Evolutionary conservation across 2,113 vertebrate species (phyloP).

Genomic region (Sclerurus mexicanus): DNA sequence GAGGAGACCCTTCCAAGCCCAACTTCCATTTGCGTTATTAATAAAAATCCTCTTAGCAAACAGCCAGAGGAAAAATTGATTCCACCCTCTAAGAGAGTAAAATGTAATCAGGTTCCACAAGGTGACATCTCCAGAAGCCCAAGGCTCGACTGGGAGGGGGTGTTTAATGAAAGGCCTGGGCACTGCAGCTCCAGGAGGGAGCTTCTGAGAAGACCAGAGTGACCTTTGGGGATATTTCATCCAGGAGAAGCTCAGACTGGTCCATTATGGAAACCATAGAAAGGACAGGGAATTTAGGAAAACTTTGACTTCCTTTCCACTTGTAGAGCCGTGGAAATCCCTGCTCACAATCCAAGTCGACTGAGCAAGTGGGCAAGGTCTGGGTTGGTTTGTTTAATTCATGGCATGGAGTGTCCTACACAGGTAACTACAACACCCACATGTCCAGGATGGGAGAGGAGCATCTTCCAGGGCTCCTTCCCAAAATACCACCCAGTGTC

Average conservation of each 20-base stretch:
- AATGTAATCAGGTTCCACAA: slow-evolving; percentile 47
- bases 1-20: slow-evolving; percentile 8
- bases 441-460: background rate
- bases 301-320: background rate
- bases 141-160: background rate
- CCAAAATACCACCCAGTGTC: no score
- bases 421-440: background rate
- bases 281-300: background rate
- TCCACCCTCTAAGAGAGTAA: background rate
- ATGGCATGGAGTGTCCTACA: rapidly evolving
- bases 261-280: background rate
- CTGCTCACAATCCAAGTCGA: background rate
- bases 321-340: no score
- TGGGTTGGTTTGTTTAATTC: background rate
- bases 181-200: background rate
- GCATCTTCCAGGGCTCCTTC: background rate
- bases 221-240: background rate
- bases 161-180: slow-evolving; percentile 3
- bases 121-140: slow-evolving; percentile 46
- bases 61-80: slow-evolving; percentile 37
- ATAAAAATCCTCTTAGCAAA: slow-evolving; percentile 56
- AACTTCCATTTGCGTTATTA: slow-evolving; percentile 60
- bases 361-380: background rate
- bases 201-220: background rate
- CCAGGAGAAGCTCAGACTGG: background rate